Conservation (phyloP, 2,888 invertebrate genomes). For the Melieria omissa region DNA sequence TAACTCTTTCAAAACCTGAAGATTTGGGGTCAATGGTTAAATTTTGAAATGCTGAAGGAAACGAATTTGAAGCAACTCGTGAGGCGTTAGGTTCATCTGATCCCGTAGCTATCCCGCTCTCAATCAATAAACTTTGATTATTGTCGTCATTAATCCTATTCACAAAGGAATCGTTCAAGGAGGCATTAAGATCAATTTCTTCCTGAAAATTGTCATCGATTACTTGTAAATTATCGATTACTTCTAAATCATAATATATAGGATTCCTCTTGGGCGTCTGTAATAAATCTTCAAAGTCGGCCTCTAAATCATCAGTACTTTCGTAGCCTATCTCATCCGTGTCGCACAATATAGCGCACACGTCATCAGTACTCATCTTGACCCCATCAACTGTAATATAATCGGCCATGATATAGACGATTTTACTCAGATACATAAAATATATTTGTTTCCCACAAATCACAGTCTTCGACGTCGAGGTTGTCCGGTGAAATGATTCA, state of each 20-base stretch:
- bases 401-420: no score
- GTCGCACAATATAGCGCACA: no score
- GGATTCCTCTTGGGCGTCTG: not conserved
- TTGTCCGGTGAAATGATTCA: not conserved
- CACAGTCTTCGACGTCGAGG: not conserved
- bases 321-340: not conserved
- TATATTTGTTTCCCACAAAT: not conserved
- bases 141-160: slow-evolving; percentile 5
- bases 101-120: not conserved
- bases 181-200: not conserved
- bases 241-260: not conserved
- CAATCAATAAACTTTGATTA: not conserved
- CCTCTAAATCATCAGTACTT: not conserved
- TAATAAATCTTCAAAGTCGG: not conserved
- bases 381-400: no score
- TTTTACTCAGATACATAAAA: no score
- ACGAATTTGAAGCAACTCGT: not conserved
- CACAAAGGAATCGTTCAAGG: not conserved
- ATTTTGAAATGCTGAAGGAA: slow-evolving; percentile 2
- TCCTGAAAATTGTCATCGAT: not conserved
- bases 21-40: not conserved
- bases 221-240: not conserved
- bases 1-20: not conserved
- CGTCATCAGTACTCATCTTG: no score
- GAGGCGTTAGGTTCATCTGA: not conserved